Evolutionary conservation across 1,140 invertebrate genomes (phyloP).

Genomic region (Daktulosphaira vitifoliae): DNA sequence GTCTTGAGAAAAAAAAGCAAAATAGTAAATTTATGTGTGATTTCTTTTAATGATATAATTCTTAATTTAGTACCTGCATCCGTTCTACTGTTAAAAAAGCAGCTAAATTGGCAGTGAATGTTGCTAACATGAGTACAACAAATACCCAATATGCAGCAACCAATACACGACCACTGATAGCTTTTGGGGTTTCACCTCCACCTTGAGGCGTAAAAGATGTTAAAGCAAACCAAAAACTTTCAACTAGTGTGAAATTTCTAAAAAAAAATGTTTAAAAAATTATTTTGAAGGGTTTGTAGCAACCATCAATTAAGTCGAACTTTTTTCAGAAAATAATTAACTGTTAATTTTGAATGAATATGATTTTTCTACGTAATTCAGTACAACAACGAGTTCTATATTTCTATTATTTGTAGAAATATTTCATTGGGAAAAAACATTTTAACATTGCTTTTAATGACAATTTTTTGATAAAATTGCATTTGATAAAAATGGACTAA

Average conservation of each 20-base stretch:
- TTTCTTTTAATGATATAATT: no score
- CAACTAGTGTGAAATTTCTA: slow-evolving; percentile 76
- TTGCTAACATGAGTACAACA: slow-evolving; percentile 83
- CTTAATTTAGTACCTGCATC: slow-evolving; percentile 63
- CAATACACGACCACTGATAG: slow-evolving; percentile 68
- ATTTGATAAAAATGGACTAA: no score
- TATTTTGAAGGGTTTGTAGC: no score
- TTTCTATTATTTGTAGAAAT: no score
- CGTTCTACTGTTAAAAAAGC: slow-evolving; percentile 93
- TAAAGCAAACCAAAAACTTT: slow-evolving; percentile 88
- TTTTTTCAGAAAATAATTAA: slow-evolving; percentile 5
- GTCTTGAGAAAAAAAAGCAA: slow-evolving; percentile 47
- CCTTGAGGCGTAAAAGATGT: slow-evolving; percentile 88
- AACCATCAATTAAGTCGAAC: slow-evolving; percentile 1
- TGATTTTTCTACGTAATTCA: no score
- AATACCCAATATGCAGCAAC: slow-evolving; percentile 90
- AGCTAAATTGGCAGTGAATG: slow-evolving; percentile 94
- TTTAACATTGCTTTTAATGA: slow-evolving; percentile 1
- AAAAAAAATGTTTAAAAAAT: no score
- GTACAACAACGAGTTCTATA: no score
- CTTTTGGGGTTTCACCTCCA: slow-evolving; percentile 76
- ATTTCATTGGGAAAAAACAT: not conserved
- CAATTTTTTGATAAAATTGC: no score
- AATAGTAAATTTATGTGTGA: not conserved
- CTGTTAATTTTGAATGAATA: no score